Evolutionary conservation across 64 coral and sea anemone genomes (phyloP), one percentile per base, ranked within the genome.

Genomic region (Stylophora pistillata): DNA sequence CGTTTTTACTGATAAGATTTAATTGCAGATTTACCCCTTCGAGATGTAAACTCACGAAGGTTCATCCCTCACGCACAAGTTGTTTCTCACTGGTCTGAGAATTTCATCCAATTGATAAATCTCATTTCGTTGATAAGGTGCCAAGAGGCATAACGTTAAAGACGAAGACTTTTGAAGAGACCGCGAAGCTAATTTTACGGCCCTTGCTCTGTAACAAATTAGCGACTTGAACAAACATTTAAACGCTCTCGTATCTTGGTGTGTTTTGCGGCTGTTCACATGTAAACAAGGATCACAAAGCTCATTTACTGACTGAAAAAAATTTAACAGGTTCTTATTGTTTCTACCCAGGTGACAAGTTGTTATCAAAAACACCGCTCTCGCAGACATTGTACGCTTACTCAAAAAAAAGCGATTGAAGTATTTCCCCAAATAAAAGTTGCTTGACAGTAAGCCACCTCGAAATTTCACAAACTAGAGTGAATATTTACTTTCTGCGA

Each of bases 231-330:
- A 53, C 61, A 84, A 84, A 84, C 30, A 69, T 25, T 60, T 27
- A 23, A 68, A 53, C 2, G 17, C 69, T 84, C 30, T 68, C 17
- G 60, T 34, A 26, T 84, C 27, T 20, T 34, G 13, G 29, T 47
- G 23, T 65, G 5, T 41, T 82, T 64, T 17, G 30, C 10, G 13
- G 23, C 2, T 84, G 61, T 25, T 26, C 32, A 15, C 80, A 70
- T 53, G 80, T 69, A 84, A 84, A 84, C 80, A 84, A 37, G 80
- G 9, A 25, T 68, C 13, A 70, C 80, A 84, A 84, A 84, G 80
- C 18, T 62, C 80, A 53, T 84, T 70, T 82, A 69, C 61, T 84
- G 23, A 12, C 60, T 84, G 80, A 21, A 32, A 37, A 70, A 84
- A 84, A n/a, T n/a, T 84, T 54, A 84, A 5, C 61, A 84, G 61